Evolutionary conservation across 2,888 invertebrate species (phyloP).

Genomic region (Muscina levida): DNA sequence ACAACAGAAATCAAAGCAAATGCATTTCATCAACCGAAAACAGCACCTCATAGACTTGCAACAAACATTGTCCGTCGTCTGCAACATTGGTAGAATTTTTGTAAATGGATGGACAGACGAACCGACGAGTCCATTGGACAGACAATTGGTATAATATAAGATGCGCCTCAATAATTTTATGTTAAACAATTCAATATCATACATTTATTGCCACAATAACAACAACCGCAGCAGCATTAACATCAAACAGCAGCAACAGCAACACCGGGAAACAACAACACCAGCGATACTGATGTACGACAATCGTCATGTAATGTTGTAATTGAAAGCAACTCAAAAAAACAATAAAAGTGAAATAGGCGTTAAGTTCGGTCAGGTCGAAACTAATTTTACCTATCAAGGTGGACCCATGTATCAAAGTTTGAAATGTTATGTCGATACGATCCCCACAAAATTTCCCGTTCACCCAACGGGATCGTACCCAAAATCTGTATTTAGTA

Average conservation of each 20-base stretch:
- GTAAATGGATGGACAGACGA: constrained; percentile 30
- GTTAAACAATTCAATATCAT: constrained; percentile 77
- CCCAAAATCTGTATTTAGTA: too few relatives aligned
- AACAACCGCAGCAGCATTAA: constrained; percentile 50
- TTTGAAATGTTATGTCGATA: too few relatives aligned
- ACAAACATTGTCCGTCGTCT: constrained; percentile 12
- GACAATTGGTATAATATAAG: constrained; percentile 29
- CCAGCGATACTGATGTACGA: too few relatives aligned
- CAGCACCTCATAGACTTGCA: constrained; percentile 59
- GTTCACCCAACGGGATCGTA: too few relatives aligned
- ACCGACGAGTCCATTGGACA: neutral
- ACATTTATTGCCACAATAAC: constrained; percentile 66
- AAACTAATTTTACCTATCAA: too few relatives aligned
- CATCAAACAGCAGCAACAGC: constrained; percentile 71
- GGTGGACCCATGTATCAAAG: too few relatives aligned
- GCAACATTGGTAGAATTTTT: constrained; percentile 38
- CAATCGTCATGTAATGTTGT: constrained; percentile 16
- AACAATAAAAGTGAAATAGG: neutral
- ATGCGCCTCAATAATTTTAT: constrained; percentile 78
- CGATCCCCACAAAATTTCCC: too few relatives aligned
- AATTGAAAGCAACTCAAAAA: constrained; percentile 30
- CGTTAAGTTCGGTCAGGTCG: neutral
- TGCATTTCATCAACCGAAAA: constrained; percentile 61
- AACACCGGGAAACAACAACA: neutral
- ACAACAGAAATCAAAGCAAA: constrained; percentile 60